A percentile compares a stretch with the other conserved stretches of the same genome.
phyloP scores from a whole-genome alignment of 2,888 invertebrate species.

The Ophioninae sp. region DNA sequence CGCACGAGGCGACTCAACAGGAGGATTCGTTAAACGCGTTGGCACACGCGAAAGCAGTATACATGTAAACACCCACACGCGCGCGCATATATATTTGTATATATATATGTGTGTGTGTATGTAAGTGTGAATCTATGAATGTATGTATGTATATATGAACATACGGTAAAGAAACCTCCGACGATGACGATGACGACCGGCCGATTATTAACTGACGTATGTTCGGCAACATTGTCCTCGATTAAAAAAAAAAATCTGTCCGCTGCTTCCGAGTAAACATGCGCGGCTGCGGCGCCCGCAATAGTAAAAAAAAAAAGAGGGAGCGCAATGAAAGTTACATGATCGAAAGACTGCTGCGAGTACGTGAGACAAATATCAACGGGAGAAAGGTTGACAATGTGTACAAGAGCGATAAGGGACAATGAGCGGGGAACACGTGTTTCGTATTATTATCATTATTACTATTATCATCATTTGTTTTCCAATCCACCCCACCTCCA shows the following conservation, averaged over 20 bases:
- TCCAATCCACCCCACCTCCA: slow-evolving; percentile 35
- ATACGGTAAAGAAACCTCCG: slow-evolving; percentile 43
- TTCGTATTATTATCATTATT: slow-evolving; percentile 18
- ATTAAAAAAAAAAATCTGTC: slow-evolving; percentile 72
- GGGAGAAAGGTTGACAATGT: slow-evolving; percentile 16
- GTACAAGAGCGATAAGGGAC: slow-evolving; percentile 51
- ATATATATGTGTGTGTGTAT: not conserved
- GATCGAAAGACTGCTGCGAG: slow-evolving; percentile 56
- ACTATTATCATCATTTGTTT: slow-evolving; percentile 37
- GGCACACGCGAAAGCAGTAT: slow-evolving; percentile 35
- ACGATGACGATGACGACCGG: slow-evolving; percentile 69
- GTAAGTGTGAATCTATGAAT: not conserved
- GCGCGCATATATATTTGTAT: not conserved
- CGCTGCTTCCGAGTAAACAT: slow-evolving; percentile 76
- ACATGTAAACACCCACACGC: slow-evolving; percentile 13
- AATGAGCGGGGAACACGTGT: slow-evolving; percentile 56
- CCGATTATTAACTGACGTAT: slow-evolving; percentile 69
- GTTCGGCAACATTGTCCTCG: slow-evolving; percentile 63
- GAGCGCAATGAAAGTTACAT: slow-evolving; percentile 49
- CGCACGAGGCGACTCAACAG: slow-evolving; percentile 6
- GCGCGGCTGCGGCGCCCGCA: slow-evolving; percentile 67
- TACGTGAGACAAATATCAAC: slow-evolving; percentile 12
- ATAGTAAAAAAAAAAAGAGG: slow-evolving; percentile 46
- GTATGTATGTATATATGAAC: slow-evolving; percentile 26
- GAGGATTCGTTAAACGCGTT: slow-evolving; percentile 17